Evolutionary conservation across 2,797 vertebrate species (phyloP).

Genomic region (Aselliscus stoliczkanus): DNA sequence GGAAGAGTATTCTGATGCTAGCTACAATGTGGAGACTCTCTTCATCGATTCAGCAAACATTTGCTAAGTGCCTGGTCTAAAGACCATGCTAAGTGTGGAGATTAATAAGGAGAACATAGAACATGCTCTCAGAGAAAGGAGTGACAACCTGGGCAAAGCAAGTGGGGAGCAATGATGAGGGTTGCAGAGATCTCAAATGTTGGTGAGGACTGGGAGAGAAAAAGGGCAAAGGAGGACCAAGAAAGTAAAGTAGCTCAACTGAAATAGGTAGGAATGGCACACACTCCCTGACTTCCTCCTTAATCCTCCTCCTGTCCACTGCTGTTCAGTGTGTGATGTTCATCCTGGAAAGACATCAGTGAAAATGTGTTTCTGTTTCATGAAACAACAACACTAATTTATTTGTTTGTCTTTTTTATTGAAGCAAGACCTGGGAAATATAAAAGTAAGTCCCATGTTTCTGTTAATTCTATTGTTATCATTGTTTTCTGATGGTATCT

Average conservation of each 20-base stretch:
- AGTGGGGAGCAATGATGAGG: not conserved
- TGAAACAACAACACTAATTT: slow-evolving; percentile 1
- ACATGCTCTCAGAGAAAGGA: not conserved
- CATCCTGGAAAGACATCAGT: not conserved
- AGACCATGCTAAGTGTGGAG: not conserved
- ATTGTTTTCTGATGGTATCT: not conserved
- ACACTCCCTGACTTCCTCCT: not conserved
- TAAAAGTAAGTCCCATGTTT: slow-evolving; percentile 44
- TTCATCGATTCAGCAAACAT: not conserved
- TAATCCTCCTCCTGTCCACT: not conserved
- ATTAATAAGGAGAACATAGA: not conserved
- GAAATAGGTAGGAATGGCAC: not conserved
- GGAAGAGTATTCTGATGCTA: not conserved
- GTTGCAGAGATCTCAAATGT: not conserved
- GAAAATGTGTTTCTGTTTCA: not conserved
- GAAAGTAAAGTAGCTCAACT: not conserved
- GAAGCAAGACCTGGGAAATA: slow-evolving; percentile 15
- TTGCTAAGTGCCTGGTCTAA: not conserved
- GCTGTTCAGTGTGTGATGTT: not conserved
- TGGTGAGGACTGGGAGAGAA: not conserved
- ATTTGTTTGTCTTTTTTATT: slow-evolving; percentile 36
- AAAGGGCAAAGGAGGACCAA: not conserved
- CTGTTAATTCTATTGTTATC: not conserved
- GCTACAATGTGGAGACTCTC: not conserved
- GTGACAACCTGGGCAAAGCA: not conserved